These are phyloP conservation scores for Lepidotrigona ventralis DNA, from an alignment of 1,140 invertebrate genomes.

Conservation along the genomic window DNA sequence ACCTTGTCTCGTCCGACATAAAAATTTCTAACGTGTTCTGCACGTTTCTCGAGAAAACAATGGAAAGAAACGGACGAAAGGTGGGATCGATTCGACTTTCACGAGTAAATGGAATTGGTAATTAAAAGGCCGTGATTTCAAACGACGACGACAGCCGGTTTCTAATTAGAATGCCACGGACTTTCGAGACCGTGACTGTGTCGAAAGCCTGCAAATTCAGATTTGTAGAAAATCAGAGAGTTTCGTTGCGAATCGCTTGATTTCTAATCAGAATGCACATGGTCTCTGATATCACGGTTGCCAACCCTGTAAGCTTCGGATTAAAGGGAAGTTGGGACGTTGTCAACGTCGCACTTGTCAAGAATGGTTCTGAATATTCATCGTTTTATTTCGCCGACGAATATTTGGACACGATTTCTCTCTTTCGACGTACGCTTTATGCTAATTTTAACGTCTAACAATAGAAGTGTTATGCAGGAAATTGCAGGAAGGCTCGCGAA, in stretches of 20 bases:
- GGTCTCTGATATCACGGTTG: neutral
- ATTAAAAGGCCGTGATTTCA: constrained; percentile 36
- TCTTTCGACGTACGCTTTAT: neutral
- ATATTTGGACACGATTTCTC: neutral
- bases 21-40: neutral
- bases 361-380: neutral
- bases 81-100: neutral
- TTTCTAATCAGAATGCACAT: neutral
- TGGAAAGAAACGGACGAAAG: too few species aligned
- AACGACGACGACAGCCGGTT: constrained; percentile 1
- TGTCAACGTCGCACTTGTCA: neutral
- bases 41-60: neutral
- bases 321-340: neutral
- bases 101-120: constrained; percentile 36
- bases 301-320: neutral
- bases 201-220: neutral
- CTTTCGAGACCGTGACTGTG: neutral
- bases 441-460: neutral
- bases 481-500: neutral
- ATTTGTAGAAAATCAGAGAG: neutral
- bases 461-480: neutral
- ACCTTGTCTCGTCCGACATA: neutral
- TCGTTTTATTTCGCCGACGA: neutral
- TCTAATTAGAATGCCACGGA: constrained; percentile 17
- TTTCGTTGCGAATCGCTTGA: neutral